Conservation (phyloP, 2,797 vertebrate genomes). For the Stomatorhinus walkeri region DNA sequence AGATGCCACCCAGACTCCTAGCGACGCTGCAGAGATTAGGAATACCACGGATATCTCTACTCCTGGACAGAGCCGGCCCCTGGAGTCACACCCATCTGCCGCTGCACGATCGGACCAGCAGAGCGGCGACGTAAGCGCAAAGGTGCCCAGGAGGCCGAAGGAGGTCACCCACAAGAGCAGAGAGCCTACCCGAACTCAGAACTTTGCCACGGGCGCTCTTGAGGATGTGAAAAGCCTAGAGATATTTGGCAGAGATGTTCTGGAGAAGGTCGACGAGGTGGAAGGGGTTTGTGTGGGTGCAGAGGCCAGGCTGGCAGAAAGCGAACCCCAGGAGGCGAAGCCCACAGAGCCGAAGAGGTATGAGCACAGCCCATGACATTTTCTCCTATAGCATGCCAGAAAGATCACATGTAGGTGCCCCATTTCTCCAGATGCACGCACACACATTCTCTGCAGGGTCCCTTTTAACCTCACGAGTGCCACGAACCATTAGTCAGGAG, state of each 20-base stretch:
- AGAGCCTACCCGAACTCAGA: constrained; percentile 38
- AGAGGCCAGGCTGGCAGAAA: constrained; percentile 1
- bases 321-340: not conserved
- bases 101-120: not conserved
- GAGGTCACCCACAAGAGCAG: constrained; percentile 42
- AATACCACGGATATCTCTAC: not conserved
- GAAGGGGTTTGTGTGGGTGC: not conserved
- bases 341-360: not conserved
- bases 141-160: constrained; percentile 31
- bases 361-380: not conserved
- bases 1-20: not conserved
- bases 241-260: not conserved
- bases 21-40: not conserved
- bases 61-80: not conserved
- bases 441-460: not conserved
- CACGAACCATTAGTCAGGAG: not conserved
- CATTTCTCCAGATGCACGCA: not conserved
- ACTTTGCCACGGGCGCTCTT: constrained; percentile 34
- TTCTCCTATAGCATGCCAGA: not conserved
- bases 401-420: not conserved
- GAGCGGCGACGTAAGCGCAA: constrained; percentile 18
- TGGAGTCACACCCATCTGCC: not conserved
- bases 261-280: constrained; percentile 3
- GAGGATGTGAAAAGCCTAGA: constrained; percentile 3
- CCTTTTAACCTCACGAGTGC: not conserved